A percentile compares a stretch with the other conserved stretches of the same genome.
Conservation (phyloP, 2,113 vertebrate genomes). For the Scopus umbretta region DNA sequence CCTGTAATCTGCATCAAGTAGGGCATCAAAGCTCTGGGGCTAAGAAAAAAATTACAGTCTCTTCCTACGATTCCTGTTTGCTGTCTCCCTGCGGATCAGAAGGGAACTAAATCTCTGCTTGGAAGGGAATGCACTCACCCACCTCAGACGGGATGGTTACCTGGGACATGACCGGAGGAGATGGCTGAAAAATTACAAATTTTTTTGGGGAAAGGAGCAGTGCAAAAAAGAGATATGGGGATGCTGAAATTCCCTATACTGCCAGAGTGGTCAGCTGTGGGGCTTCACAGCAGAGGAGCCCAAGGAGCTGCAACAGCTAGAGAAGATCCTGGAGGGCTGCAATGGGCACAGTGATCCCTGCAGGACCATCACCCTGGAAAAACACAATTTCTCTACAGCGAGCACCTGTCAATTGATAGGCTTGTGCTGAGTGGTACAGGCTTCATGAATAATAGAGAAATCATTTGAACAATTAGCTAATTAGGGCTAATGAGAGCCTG, state of each 20-base stretch:
- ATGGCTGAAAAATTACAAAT: background rate
- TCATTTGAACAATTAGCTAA: slow-evolving; percentile 18
- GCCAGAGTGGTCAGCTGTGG: background rate
- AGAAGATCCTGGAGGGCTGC: background rate
- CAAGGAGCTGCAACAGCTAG: background rate
- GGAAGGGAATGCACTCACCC: background rate
- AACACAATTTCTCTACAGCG: background rate
- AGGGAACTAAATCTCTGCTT: background rate
- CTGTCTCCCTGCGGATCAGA: background rate
- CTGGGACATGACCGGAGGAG: background rate
- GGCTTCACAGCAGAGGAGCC: background rate
- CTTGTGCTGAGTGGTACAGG: background rate
- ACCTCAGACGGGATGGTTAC: background rate
- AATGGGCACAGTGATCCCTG: background rate
- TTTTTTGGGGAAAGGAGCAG: rapidly evolving
- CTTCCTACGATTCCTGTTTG: background rate
- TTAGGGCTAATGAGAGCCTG: slow-evolving; percentile 4
- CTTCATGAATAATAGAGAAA: background rate
- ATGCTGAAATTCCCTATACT: background rate
- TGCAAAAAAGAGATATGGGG: background rate
- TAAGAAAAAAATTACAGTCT: background rate
- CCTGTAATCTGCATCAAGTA: background rate
- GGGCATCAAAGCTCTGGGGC: background rate
- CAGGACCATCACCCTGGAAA: background rate
- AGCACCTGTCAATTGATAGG: background rate